Evolutionary conservation across 53 echinoderm and acorn worm species (phyloP).

Genomic region (Astropecten irregularis): DNA sequence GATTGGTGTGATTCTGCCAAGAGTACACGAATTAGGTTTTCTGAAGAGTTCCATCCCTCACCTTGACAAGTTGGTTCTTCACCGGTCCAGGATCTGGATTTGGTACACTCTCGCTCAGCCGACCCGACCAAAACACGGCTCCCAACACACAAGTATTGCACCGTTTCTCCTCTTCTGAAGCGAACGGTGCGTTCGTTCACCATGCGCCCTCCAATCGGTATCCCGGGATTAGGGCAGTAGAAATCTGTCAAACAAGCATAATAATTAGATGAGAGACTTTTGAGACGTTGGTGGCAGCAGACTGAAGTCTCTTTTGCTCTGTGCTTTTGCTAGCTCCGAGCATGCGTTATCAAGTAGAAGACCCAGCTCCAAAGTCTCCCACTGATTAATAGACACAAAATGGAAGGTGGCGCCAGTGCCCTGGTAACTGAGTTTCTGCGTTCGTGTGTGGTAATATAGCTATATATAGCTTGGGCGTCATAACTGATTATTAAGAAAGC

Average conservation of each 20-base stretch:
- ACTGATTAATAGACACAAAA: background rate
- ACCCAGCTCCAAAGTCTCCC: too few relatives aligned
- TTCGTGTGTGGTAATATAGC: too few relatives aligned
- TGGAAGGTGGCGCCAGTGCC: background rate
- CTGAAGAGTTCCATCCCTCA: too few relatives aligned
- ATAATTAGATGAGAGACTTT: too few relatives aligned
- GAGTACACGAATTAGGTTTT: too few relatives aligned
- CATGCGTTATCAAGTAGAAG: too few relatives aligned
- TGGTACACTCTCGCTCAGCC: slow-evolving; percentile 17
- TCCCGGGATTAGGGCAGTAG: slow-evolving; percentile 53
- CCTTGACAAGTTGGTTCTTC: slow-evolving; percentile 40
- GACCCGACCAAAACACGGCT: slow-evolving; percentile 39
- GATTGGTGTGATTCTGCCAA: too few relatives aligned
- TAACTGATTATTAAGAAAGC: too few relatives aligned
- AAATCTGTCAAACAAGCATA: background rate
- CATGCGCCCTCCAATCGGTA: slow-evolving; percentile 43
- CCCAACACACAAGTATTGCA: slow-evolving; percentile 16
- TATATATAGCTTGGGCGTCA: too few relatives aligned
- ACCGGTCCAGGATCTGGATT: slow-evolving; percentile 38
- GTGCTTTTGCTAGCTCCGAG: background rate
- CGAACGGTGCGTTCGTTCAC: background rate
- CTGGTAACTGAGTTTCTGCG: too few relatives aligned
- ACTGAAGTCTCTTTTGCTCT: too few relatives aligned
- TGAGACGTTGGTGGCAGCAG: too few relatives aligned
- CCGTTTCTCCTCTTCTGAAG: slow-evolving; percentile 13